phyloP scores from a whole-genome alignment of 92 coral and sea anemone genomes.

The Meandrina meandrites region DNA sequence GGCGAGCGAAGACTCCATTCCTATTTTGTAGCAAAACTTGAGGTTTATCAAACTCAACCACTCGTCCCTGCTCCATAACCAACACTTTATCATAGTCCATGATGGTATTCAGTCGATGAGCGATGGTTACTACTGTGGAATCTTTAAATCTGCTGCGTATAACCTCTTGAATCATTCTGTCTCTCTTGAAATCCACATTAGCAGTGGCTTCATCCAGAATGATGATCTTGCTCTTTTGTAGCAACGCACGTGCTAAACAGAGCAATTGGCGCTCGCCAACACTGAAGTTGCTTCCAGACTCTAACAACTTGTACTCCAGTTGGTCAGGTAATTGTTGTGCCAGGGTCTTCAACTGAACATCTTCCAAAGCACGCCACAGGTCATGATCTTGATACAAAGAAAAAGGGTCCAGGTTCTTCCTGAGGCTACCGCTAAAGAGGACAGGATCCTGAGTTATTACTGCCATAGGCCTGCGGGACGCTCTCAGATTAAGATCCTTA shows the following conservation, averaged over 20 bases:
- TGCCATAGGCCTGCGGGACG: slow-evolving; percentile 46
- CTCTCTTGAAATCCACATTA: slow-evolving; percentile 50
- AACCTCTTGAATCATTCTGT: slow-evolving; percentile 37
- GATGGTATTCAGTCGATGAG: slow-evolving; percentile 52
- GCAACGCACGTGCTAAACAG: slow-evolving; percentile 60
- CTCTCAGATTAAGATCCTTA: slow-evolving; percentile 49
- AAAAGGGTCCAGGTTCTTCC: slow-evolving; percentile 55
- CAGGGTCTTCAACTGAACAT: slow-evolving; percentile 50
- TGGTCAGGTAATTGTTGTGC: slow-evolving; percentile 48
- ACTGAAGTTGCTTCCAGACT: slow-evolving; percentile 64
- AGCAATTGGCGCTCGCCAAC: slow-evolving; percentile 66
- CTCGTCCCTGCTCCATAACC: slow-evolving; percentile 37
- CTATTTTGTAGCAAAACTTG: slow-evolving; percentile 21
- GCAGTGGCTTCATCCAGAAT: slow-evolving; percentile 74
- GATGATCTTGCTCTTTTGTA: slow-evolving; percentile 60
- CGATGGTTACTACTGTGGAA: slow-evolving; percentile 40
- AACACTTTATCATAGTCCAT: slow-evolving; percentile 43
- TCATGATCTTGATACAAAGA: slow-evolving; percentile 27
- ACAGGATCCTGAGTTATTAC: slow-evolving; percentile 66
- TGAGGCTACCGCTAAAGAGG: slow-evolving; percentile 59
- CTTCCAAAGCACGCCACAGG: slow-evolving; percentile 61
- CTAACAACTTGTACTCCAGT: slow-evolving; percentile 43
- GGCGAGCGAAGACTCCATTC: slow-evolving; percentile 19
- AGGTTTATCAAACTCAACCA: slow-evolving; percentile 43
- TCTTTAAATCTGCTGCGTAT: slow-evolving; percentile 38